Base-by-base conservation (phyloP, 1,140 invertebrate species). In the Drosophila bocqueti region DNA sequence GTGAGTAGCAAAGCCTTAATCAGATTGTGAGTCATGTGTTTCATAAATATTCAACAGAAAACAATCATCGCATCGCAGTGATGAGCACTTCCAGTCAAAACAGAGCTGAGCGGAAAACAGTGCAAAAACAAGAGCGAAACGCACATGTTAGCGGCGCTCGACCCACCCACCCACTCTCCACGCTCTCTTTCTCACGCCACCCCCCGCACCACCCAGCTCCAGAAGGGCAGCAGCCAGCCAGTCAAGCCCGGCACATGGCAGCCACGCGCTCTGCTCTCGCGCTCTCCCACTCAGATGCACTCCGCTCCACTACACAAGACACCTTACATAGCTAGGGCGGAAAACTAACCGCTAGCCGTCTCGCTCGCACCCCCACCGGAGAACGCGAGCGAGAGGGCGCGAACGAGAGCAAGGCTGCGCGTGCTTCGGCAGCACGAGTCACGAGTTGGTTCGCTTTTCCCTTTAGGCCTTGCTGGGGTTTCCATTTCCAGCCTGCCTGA, bases 221-320 rank as follows among this genome's bases (percentile, higher is more conserved):
- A 62, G 18, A 50, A 52, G 57, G 58, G 34, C 64, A 58, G 67
- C 83, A 86, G 83, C 81, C 83, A 86, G 83, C 85, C 84, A 89
- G 84, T 89, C 54, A 89, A 89, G 84, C 84, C 84, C 81, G 81
- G 84, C 84, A 87, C 85, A 89, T 80, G 83, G 31, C 76, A 84
- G 72, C 72, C 81, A 78, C 74, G 69, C 61, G 63, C 83, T 73
- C 75, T 79, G 75, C 78, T 89, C 85, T 81, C 85, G 59, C 81
- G 82, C 85, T 90, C 82, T 90, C 85, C 85, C 85, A 76, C 85
- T 90, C 85, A 85, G 86, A 85, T 90, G 79, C 79, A 90, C 69
- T 90, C 72, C 75, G 73, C 80, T 78, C 83, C 83, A 81, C 84
- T 87, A 89, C 77, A 89, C 85, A 90, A 85, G 66, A 66, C 82